Base-by-base conservation (phyloP, 2,888 invertebrate genomes). In the Unio delphinus region DNA sequence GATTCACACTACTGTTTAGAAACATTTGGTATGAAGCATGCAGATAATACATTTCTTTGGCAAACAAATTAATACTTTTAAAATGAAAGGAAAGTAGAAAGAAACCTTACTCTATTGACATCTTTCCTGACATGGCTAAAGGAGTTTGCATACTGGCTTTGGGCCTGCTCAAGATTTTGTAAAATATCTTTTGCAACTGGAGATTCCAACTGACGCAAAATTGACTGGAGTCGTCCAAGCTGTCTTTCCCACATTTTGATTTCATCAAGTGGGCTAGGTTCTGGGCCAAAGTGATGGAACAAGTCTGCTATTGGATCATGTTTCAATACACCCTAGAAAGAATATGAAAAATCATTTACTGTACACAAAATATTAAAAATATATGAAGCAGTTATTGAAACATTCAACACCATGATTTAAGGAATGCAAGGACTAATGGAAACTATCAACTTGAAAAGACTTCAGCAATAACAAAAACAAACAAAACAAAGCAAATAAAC, bases 201-300 rank as follows among this genome's bases (percentile, higher is more conserved):
- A 0, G 86, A 86, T 67, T 87, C 88, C 30, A 90, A 78, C 81
- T 90, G 89, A 8, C 79, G 74, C 60, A 88, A 79, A 64, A 90
- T 83, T 54, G 89, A 90, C 56, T 86, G 82, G 20, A 90, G 80
- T 57, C 86, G 83, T 17, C 82, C 83, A 28, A 88, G 77, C 64
- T 88, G 84, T 45, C 81, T 80, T 68, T 87, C 82, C 90, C 90
- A 90, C 79, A 90, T 86, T 57, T 78, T 70, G 23, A 89, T 83
- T 75, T 90, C 90, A 76, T 88, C 88, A 65, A 89, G 80, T 3
- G 88, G 89, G 4, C 87, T 87, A 7, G 89, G 89, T 67, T 88
- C 83, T 8, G 78, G 75, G 3, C 88, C 88, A 69, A 79, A 84
- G 64, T 85, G 83, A 18, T 81, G 78, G 55, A 79, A 76, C 45